phyloP scores from a whole-genome alignment of 2,888 invertebrate genomes.

The Acleris literana region DNA sequence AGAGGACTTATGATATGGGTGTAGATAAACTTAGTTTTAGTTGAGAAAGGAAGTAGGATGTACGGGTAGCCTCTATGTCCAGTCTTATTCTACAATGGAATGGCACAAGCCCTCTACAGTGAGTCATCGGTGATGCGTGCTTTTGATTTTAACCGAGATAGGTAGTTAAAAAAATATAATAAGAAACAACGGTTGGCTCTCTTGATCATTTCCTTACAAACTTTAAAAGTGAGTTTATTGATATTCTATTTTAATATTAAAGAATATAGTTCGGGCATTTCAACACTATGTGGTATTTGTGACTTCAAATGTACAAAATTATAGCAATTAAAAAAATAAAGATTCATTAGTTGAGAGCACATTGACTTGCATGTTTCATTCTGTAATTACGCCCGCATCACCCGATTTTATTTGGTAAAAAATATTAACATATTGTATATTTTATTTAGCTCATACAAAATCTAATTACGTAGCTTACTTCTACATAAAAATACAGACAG shows the following conservation, averaged over 20 bases:
- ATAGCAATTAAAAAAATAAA: no score
- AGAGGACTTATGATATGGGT: no score
- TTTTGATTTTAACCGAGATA: background rate
- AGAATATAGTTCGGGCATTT: no score
- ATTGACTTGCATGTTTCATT: background rate
- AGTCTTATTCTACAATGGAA: conserved; percentile 24
- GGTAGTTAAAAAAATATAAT: background rate
- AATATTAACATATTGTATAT: conserved; percentile 69
- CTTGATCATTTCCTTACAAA: no score
- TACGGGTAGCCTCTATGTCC: conserved; percentile 22
- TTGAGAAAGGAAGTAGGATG: background rate
- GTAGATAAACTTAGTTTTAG: background rate
- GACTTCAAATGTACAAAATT: no score
- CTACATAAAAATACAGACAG: conserved; percentile 66
- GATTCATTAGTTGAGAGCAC: no score
- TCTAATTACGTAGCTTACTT: conserved; percentile 70
- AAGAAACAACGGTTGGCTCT: no score
- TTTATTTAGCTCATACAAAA: conserved; percentile 78
- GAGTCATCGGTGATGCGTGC: conserved; percentile 9
- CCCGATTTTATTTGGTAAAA: conserved; percentile 39
- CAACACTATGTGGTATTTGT: no score
- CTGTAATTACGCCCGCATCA: conserved; percentile 1
- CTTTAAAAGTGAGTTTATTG: no score
- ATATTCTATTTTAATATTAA: no score
- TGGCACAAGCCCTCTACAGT: conserved; percentile 27